These are phyloP conservation scores for Rhincodon typus DNA, from an alignment of 2,797 vertebrate genomes.

Conservation along the genomic window DNA sequence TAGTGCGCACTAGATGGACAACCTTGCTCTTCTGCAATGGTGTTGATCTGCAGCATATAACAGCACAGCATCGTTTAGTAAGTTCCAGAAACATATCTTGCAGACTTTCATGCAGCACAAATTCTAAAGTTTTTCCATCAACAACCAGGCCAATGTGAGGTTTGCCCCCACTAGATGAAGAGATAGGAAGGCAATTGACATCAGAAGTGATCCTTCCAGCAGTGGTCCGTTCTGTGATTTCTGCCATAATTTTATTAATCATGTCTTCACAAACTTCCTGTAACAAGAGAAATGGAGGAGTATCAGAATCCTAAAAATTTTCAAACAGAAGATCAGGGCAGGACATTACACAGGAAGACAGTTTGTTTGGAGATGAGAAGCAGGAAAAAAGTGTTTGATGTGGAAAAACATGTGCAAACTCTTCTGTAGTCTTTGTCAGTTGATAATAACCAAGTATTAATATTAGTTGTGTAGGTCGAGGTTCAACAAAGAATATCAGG, in stretches of 20 bases:
- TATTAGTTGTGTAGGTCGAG: not conserved
- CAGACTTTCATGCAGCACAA: conserved; percentile 69
- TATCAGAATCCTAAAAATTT: not conserved
- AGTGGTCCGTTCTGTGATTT: conserved; percentile 49
- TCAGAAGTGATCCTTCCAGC: rapidly evolving
- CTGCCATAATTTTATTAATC: conserved; percentile 60
- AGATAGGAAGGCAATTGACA: conserved; percentile 9
- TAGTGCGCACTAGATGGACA: conserved; percentile 70
- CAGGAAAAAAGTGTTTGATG: not conserved
- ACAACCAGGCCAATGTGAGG: conserved; percentile 66
- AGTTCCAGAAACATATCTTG: conserved; percentile 70
- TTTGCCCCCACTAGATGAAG: not conserved
- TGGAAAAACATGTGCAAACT: not conserved
- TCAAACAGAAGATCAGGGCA: not conserved
- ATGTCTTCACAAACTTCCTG: conserved; percentile 69
- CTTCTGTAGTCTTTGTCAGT: too few relatives aligned
- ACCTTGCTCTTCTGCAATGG: conserved; percentile 89
- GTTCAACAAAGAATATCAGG: not conserved
- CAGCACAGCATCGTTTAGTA: conserved; percentile 66
- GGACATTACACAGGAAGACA: not conserved
- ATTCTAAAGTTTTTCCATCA: conserved; percentile 76
- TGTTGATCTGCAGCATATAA: conserved; percentile 87
- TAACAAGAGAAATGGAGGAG: conserved; percentile 40
- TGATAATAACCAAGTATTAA: not conserved
- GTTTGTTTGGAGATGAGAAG: not conserved